Evolutionary conservation across 2,888 invertebrate genomes (phyloP).

Genomic region (Sisyra terminalis): DNA sequence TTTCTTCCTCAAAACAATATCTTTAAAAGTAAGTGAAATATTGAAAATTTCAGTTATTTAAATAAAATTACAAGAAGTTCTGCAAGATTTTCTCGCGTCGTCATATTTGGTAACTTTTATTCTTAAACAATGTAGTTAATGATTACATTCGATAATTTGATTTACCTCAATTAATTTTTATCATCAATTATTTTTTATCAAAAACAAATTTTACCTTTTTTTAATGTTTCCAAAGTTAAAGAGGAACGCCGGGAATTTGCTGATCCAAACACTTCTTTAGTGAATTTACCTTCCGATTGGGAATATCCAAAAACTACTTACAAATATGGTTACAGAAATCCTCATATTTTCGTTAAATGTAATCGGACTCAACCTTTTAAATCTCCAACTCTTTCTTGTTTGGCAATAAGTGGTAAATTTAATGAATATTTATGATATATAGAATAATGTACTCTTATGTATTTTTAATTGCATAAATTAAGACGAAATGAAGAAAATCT

Average conservation of each 20-base stretch:
- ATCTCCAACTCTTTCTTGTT: not conserved
- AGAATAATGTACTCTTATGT: not conserved
- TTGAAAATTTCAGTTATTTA: no score
- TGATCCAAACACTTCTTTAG: not conserved
- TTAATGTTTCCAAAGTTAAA: slow-evolving; percentile 8
- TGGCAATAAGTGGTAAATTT: slow-evolving; percentile 2
- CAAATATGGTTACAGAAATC: slow-evolving; percentile 11
- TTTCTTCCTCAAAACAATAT: no score
- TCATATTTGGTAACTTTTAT: no score
- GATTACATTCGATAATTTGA: no score
- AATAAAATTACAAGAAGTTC: no score
- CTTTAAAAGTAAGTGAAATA: no score
- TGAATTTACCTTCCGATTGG: slow-evolving; percentile 10
- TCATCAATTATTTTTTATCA: no score
- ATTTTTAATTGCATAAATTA: slow-evolving; percentile 4
- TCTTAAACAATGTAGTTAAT: no score
- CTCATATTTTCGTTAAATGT: slow-evolving; percentile 6
- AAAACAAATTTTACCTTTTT: no score
- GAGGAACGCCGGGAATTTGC: slow-evolving; percentile 7
- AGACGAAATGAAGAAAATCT: slow-evolving; percentile 19
- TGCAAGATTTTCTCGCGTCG: no score
- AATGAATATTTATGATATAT: not conserved
- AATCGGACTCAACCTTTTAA: not conserved
- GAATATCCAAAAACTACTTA: slow-evolving; percentile 11
- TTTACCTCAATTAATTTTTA: no score